Percentiles rank a stretch among this genome's conserved stretches.
Evolutionary conservation across 1,140 invertebrate genomes (phyloP).

Genomic region (Drosophila insularis): DNA sequence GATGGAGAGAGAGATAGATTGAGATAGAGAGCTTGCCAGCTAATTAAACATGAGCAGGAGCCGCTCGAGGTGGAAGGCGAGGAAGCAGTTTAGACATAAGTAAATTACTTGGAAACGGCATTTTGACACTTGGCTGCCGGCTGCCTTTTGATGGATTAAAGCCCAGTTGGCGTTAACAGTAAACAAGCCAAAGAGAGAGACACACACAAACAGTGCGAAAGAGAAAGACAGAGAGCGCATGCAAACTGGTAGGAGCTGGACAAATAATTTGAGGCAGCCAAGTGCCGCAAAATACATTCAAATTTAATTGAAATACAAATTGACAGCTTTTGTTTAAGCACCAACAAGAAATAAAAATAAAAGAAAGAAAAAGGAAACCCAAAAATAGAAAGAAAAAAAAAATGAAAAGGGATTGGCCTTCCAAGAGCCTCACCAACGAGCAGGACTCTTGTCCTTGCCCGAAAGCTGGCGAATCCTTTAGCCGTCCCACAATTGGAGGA

Average conservation of each 20-base stretch:
- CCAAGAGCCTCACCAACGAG: not conserved
- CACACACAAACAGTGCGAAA: not conserved
- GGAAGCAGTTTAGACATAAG: conserved; percentile 62
- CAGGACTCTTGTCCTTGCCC: too few relatives aligned
- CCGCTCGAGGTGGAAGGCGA: not conserved
- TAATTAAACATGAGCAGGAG: conserved; percentile 3
- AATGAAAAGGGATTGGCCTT: not conserved
- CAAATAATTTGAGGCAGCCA: conserved; percentile 32
- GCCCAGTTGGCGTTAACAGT: conserved; percentile 33
- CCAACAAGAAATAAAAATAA: conserved; percentile 20
- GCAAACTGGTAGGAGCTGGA: not conserved
- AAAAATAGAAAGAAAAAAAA: not conserved
- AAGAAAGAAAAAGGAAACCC: not conserved
- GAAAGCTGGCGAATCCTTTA: conserved; percentile 17
- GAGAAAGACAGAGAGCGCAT: not conserved
- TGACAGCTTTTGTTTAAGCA: conserved; percentile 65
- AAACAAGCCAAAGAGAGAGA: conserved; percentile 24
- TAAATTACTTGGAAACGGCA: conserved; percentile 72
- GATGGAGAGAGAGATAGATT: not conserved
- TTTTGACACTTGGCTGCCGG: conserved; percentile 73
- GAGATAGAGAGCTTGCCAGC: conserved; percentile 5
- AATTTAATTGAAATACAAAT: conserved; percentile 76
- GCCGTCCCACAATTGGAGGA: conserved; percentile 26
- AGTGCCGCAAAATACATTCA: conserved; percentile 62
- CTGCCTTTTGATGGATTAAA: conserved; percentile 51